phyloP scores from a whole-genome alignment of 1,140 invertebrate species.

The Mizuhopecten yessoensis region DNA sequence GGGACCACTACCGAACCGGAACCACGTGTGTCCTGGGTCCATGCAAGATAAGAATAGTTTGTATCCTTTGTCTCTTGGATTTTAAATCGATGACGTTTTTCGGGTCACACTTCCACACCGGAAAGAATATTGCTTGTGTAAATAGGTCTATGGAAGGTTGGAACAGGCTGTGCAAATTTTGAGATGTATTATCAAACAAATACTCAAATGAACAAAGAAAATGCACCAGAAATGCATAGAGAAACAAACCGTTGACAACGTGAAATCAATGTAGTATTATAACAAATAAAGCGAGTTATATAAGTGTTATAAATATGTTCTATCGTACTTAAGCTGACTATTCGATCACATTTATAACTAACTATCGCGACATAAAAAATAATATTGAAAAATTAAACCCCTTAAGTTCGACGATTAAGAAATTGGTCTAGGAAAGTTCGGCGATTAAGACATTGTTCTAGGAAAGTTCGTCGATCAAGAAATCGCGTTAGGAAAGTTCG shows the following conservation, averaged over 20 bases:
- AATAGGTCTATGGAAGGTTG: background rate
- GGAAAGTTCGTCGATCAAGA: too few species aligned
- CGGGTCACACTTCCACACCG: background rate
- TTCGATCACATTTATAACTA: too few species aligned
- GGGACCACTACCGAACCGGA: background rate
- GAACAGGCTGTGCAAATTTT: background rate
- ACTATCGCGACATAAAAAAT: too few species aligned
- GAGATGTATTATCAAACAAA: background rate
- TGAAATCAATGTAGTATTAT: background rate
- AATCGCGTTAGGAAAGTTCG: too few species aligned
- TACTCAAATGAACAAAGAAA: background rate
- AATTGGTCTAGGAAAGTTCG: too few species aligned
- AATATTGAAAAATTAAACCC: too few species aligned
- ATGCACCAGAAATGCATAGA: background rate
- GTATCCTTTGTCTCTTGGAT: background rate
- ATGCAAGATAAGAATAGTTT: background rate
- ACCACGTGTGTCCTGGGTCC: background rate
- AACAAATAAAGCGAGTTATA: background rate
- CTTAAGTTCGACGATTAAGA: too few species aligned
- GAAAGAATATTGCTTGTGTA: background rate
- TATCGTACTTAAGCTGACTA: too few species aligned
- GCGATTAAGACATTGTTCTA: too few species aligned
- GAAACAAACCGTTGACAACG: background rate
- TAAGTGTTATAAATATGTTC: too few species aligned
- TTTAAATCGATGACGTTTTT: background rate